A percentile compares a stretch with the other conserved stretches of the same genome.
Conservation (phyloP, 2,113 vertebrate genomes). For the Nematolebias whitei region DNA sequence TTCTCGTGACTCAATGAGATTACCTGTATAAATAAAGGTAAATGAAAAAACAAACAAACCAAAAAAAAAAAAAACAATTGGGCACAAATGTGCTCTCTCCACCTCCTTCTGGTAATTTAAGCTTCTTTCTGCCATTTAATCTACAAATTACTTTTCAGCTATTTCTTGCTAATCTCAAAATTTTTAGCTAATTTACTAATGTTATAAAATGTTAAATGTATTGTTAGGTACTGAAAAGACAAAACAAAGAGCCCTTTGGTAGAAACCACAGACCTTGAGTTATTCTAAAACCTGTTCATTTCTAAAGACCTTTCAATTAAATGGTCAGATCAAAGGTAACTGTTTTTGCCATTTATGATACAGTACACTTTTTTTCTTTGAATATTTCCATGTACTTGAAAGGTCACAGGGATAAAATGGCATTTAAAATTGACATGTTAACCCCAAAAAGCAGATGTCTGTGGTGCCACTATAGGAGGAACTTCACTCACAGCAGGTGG, state of each 20-base stretch:
- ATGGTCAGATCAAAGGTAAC: conserved; percentile 55
- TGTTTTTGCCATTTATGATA: conserved; percentile 61
- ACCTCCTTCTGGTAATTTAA: too few species aligned
- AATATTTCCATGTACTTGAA: conserved; percentile 74
- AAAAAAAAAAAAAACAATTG: too few species aligned
- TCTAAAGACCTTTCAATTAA: conserved; percentile 32
- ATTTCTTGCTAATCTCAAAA: too few species aligned
- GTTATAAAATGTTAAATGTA: background rate
- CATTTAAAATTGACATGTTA: conserved; percentile 71
- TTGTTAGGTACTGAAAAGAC: background rate
- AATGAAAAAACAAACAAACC: too few species aligned
- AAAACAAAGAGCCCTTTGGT: background rate
- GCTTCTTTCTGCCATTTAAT: too few species aligned
- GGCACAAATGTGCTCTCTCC: too few species aligned
- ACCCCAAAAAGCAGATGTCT: conserved; percentile 39
- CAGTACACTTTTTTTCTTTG: conserved; percentile 44
- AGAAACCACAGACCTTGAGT: background rate
- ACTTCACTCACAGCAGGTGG: conserved; percentile 14
- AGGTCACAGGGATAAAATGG: conserved; percentile 70
- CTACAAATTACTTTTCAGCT: too few species aligned
- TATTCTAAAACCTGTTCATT: conserved; percentile 6
- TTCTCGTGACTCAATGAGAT: too few species aligned
- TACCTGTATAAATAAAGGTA: too few species aligned
- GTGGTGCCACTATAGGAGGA: conserved; percentile 50
- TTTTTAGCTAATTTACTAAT: too few species aligned